Conservation (phyloP, 92 coral and sea anemone species). For the Epizoanthus illoricatus region DNA sequence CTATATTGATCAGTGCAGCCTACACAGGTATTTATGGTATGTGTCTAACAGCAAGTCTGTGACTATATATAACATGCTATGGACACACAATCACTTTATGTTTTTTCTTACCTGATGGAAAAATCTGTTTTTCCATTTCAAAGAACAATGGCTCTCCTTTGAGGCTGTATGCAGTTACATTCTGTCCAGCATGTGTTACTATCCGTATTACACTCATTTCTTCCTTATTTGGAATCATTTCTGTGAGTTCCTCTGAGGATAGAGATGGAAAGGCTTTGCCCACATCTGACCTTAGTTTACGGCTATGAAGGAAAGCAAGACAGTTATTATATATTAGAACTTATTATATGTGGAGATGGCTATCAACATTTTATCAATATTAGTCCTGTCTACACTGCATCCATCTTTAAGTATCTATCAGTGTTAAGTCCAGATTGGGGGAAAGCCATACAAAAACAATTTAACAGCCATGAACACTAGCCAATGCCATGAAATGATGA, state of each 20-base stretch:
- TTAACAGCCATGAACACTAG: not conserved
- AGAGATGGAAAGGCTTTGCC: constrained; percentile 66
- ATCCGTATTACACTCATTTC: constrained; percentile 86
- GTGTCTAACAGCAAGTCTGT: no score
- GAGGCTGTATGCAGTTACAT: constrained; percentile 74
- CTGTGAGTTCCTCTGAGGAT: constrained; percentile 58
- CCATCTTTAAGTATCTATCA: not conserved
- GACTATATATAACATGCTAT: no score
- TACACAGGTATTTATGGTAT: no score
- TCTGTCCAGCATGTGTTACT: constrained; percentile 82
- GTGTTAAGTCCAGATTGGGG: no score
- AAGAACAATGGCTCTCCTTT: constrained; percentile 91
- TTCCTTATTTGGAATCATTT: constrained; percentile 86
- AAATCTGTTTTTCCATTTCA: constrained; percentile 79
- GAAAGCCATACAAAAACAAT: not conserved
- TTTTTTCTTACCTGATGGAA: constrained; percentile 78
- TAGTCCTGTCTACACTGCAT: not conserved
- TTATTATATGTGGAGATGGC: not conserved
- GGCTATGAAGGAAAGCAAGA: constrained; percentile 44
- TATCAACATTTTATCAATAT: not conserved
- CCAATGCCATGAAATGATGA: not conserved
- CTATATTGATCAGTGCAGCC: no score
- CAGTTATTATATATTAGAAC: not conserved
- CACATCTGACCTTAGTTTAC: constrained; percentile 81
- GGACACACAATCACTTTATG: no score